Evolutionary conservation across 1,140 invertebrate species (phyloP), one percentile per base, ranked within the genome.

Genomic region (Trialeurodes vaporariorum): DNA sequence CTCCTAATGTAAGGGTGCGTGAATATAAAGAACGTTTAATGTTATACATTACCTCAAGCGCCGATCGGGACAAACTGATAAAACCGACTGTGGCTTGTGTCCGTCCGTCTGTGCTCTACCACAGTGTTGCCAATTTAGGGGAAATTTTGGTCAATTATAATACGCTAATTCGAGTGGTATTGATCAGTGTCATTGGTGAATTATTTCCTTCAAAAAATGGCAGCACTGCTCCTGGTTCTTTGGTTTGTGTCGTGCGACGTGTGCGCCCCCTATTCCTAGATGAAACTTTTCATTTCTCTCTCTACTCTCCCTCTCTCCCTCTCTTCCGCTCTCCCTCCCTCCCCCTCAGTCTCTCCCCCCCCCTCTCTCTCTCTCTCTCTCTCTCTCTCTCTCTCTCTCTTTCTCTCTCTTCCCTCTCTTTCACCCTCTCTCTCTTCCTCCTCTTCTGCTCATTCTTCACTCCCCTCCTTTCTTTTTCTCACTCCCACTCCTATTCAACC

Each of bases 391-490:
- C 12, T 64, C 13, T 11, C 24, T 68, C 63, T 27, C 67, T 40
- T 58, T 58, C 63, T 65, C 49, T 64, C 25, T n/a, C 63, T 68
- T 59, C 61, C 25, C 49, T 58, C 67, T 58, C 25, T 27, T 66
- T 25, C 26, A 64, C 59, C 40, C 59, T 25, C 59, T 27, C 26
- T 21, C 25, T 24, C 9, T 2, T 34, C n/a, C 40, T 21, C 34
- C 24, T 2, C 21, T 22, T 22, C 59, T 27, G 34, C 21, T 26
- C 25, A 40, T n/a, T 27, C 25, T 67, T 40, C 68, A 60, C 61
- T 61, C 60, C 60, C 66, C 59, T 62, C 64, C 60, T 69, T 69
- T 66, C 61, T 58, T 25, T 49, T 59, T 40, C 60, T 59, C 64
- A n/a, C 40, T 65, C 9, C 2, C 11, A 58, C 64, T 26, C 60